Conservation (phyloP, 2,113 vertebrate genomes). For the Fregata magnificens region DNA sequence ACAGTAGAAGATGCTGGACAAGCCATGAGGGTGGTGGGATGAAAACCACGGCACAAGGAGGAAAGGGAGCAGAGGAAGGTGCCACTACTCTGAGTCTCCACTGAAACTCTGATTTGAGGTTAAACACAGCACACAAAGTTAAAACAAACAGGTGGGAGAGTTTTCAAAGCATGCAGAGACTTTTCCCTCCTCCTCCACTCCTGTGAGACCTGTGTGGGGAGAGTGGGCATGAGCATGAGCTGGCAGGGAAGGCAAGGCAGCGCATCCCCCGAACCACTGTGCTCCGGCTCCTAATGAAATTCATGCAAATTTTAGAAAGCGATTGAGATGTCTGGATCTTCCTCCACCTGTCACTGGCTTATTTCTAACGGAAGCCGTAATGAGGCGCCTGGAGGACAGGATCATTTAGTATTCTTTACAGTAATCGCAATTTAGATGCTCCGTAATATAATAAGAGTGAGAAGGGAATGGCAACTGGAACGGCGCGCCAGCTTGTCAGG, state of each 20-base stretch:
- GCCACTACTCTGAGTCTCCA: background rate
- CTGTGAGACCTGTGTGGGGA: background rate
- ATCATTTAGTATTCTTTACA: constrained; percentile 7
- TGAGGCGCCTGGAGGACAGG: background rate
- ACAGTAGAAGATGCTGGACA: background rate
- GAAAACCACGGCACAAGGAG: background rate
- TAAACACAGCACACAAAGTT: background rate
- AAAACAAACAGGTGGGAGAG: background rate
- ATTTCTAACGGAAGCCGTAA: background rate
- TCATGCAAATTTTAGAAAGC: background rate
- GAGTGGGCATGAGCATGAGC: background rate
- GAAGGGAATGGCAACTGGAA: background rate
- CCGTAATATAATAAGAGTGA: background rate
- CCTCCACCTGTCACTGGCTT: background rate
- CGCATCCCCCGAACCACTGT: background rate
- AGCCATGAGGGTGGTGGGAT: background rate
- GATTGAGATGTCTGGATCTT: background rate
- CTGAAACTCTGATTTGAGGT: background rate
- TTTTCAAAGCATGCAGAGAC: background rate
- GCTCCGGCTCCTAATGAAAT: background rate
- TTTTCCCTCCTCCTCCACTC: background rate
- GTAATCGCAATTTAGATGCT: background rate
- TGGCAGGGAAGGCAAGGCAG: background rate
- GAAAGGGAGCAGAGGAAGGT: background rate
- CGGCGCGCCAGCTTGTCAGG: background rate